Evolutionary conservation across 2,113 vertebrate genomes (phyloP).

Genomic region (Oceanites oceanicus): DNA sequence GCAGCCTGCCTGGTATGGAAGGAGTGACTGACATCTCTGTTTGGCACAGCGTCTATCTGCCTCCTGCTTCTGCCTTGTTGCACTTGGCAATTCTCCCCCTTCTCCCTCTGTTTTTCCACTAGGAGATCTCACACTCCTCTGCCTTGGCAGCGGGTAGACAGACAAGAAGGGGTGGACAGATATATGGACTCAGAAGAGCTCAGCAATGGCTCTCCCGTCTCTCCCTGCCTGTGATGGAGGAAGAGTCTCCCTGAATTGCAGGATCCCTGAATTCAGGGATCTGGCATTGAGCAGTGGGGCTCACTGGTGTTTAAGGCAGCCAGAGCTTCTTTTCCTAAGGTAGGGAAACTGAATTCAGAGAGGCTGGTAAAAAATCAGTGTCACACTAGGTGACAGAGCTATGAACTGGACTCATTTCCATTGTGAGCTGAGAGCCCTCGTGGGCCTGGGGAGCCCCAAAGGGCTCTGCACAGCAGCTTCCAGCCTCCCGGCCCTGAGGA

Average conservation of each 20-base stretch:
- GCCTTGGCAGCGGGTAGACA: not conserved
- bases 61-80: not conserved
- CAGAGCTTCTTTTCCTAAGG: not conserved
- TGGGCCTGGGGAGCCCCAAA: not conserved
- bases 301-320: not conserved
- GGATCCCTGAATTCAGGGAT: not conserved
- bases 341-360: not conserved
- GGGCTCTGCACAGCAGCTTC: not conserved
- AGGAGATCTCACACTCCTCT: constrained; percentile 3
- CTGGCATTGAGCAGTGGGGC: not conserved
- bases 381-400: not conserved
- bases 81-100: not conserved
- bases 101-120: constrained; percentile 10
- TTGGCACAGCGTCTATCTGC: not conserved
- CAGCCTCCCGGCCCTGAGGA: not conserved
- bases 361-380: not conserved
- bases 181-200: not conserved
- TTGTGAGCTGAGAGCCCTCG: accelerated
- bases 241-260: not conserved
- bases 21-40: not conserved
- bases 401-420: not conserved
- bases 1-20: not conserved
- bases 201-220: not conserved
- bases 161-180: not conserved
- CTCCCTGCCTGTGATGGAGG: not conserved